Conservation (phyloP, 2,888 invertebrate genomes). For the Cremastinae sp. region DNA sequence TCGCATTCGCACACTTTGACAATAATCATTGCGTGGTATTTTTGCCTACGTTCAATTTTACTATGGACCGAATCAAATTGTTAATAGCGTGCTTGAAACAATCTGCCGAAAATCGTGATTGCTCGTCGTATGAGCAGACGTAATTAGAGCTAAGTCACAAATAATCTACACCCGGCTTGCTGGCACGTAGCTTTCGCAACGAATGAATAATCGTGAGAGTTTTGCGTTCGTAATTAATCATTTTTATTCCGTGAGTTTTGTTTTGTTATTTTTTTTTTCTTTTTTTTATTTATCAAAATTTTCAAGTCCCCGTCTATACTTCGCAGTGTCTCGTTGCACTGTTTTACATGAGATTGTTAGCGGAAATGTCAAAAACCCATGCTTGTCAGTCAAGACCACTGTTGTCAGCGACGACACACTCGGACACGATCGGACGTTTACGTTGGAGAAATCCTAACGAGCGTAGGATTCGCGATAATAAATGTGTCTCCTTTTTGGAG, state of each 20-base stretch:
- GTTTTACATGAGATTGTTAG: constrained; percentile 48
- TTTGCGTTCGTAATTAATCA: constrained; percentile 72
- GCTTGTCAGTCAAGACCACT: constrained; percentile 19
- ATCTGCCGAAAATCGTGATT: neutral
- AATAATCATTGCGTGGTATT: too few relatives aligned
- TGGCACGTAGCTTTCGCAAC: constrained; percentile 21
- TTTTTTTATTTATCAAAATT: constrained; percentile 78
- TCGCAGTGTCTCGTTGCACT: constrained; percentile 65
- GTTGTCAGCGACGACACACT: constrained; percentile 28
- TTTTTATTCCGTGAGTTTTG: constrained; percentile 71
- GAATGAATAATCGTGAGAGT: constrained; percentile 68
- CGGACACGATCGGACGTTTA: constrained; percentile 45
- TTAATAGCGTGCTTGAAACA: too few relatives aligned
- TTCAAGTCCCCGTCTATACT: constrained; percentile 71
- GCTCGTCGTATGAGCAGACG: neutral
- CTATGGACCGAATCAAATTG: too few relatives aligned
- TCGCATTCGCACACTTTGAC: too few relatives aligned
- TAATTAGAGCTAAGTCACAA: constrained; percentile 11
- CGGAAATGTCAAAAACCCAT: constrained; percentile 37
- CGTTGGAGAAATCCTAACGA: constrained; percentile 41
- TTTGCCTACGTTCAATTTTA: too few relatives aligned
- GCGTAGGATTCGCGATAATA: constrained; percentile 24
- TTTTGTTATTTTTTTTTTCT: too few relatives aligned
- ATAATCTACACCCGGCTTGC: constrained; percentile 5
- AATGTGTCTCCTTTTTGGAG: neutral